Evolutionary conservation across 2,113 vertebrate species (phyloP).

Genomic region (Haplochromis vanheusdeni): DNA sequence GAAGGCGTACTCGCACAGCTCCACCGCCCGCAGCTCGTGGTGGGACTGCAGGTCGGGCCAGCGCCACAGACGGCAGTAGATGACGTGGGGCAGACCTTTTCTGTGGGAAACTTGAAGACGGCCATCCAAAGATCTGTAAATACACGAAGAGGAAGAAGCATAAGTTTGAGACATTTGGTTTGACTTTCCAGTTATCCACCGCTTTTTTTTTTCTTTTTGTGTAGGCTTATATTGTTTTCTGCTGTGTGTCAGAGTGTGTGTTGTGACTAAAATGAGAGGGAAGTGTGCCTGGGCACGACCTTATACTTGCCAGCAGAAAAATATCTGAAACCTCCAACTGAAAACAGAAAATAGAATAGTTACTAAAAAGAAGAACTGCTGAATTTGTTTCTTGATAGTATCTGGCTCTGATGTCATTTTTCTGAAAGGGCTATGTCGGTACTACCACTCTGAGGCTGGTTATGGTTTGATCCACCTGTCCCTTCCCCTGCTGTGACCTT

Average conservation of each 20-base stretch:
- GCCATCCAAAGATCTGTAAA: conserved; percentile 87
- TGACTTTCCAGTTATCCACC: not conserved
- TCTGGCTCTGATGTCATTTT: not conserved
- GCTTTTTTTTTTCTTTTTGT: not conserved
- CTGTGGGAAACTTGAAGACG: conserved; percentile 96
- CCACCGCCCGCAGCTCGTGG: conserved; percentile 95
- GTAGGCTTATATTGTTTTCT: no score
- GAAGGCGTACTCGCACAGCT: conserved; percentile 96
- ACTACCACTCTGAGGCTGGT: not conserved
- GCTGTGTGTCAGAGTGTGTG: not conserved
- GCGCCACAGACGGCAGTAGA: conserved; percentile 98
- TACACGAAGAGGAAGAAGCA: not conserved
- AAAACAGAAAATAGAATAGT: not conserved
- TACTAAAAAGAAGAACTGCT: not conserved
- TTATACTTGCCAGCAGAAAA: not conserved
- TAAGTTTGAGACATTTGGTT: not conserved
- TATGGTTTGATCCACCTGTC: not conserved
- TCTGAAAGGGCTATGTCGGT: not conserved
- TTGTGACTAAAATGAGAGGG: not conserved
- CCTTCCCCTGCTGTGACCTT: not conserved
- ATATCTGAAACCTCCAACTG: not conserved
- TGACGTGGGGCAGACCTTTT: conserved; percentile 95
- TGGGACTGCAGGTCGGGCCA: conserved; percentile 98
- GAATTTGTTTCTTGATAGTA: not conserved
- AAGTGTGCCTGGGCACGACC: not conserved